Evolutionary conservation across 64 coral and sea anemone species (phyloP).

Genomic region (Dendronephthya gigantea): DNA sequence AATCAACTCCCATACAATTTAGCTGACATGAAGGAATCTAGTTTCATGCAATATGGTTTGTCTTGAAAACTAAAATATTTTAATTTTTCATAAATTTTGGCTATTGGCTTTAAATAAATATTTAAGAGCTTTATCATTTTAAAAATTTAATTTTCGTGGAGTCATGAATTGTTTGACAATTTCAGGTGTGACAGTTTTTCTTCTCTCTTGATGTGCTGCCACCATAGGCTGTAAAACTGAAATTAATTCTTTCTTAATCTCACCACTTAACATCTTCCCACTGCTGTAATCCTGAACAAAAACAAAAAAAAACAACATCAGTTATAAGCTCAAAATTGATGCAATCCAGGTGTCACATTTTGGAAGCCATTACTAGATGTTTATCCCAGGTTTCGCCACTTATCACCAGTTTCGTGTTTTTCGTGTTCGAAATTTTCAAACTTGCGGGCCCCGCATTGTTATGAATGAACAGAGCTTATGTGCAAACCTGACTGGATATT

Average conservation of each 20-base stretch:
- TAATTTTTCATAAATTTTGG: neutral
- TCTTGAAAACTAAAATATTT: neutral
- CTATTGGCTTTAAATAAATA: neutral
- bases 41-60: no score
- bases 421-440: no score
- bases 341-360: no score
- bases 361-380: no score
- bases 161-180: constrained; percentile 82
- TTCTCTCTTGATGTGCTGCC: constrained; percentile 72
- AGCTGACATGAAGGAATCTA: no score
- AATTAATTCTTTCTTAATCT: constrained; percentile 94
- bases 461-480: no score
- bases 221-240: constrained; percentile 78
- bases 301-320: neutral
- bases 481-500: no score
- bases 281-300: constrained; percentile 65
- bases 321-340: no score
- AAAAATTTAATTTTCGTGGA: constrained; percentile 87
- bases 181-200: constrained; percentile 74
- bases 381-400: no score
- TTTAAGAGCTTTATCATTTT: constrained; percentile 28
- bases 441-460: no score
- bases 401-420: no score
- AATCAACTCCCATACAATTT: no score
- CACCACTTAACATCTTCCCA: constrained; percentile 93